Evolutionary conservation across 2,797 vertebrate species (phyloP), one percentile per base, ranked within the genome.

Genomic region (Microhierax caerulescens): DNA sequence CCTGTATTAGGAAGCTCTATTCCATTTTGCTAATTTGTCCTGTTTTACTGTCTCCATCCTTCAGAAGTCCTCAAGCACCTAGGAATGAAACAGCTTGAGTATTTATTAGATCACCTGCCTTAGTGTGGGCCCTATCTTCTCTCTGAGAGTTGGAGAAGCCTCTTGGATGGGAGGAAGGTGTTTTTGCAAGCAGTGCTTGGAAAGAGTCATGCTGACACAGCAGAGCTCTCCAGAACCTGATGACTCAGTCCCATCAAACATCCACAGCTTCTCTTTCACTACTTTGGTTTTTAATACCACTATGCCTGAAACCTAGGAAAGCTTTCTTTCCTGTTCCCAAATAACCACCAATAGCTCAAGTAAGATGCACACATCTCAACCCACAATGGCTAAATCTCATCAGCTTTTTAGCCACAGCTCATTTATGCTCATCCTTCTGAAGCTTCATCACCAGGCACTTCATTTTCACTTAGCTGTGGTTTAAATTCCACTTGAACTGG

Each of bases 121-220:
- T 56, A 60, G 5, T 3, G 11, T 53, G 59, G 25, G 37, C 10
- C 9, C 23, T 56, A 6, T 16, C 22, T 63, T 74, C 41, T 76
- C 21, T 12, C 32, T 45, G 45, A 18, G 79, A 72, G 25, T 5
- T 76, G 50, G 9, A 85, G 54, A 76, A 82, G 18, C 17, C 45
- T 60, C 45, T 69, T 39, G 36, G 51, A 41, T 76, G 45, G 20
- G 39, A 72, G 37, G 23, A 70, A 67, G 30, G 18, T 24, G 11
- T 18, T 77, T 75, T 22, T 53, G 34, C 37, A 67, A 37, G 48
- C 37, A 67, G 32, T 32, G 32, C 30, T 73, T 28, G 50, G 20
- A 60, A 11, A 30, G 5, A 22, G 12, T 30, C 0, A 0, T 32
- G 10, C 21, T 0, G 1, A 24, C 21, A 54, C 53, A 51, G 47